A percentile compares a stretch with the other conserved stretches of the same genome.
phyloP scores from a whole-genome alignment of 1,140 invertebrate species.

The Bemisia tabaci region DNA sequence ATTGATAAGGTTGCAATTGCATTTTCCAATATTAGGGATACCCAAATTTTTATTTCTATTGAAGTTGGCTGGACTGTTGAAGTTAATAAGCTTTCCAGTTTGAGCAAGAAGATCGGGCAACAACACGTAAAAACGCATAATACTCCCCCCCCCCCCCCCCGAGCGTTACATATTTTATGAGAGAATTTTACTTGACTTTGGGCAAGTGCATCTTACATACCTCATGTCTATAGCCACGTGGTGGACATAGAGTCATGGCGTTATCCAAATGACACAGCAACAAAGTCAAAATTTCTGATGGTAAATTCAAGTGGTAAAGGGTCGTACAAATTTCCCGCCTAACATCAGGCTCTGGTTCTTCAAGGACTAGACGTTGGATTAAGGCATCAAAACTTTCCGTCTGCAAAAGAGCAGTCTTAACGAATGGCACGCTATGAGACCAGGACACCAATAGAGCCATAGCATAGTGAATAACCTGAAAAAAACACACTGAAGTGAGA shows the following conservation, averaged over 20 bases:
- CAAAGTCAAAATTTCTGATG: conserved; percentile 38
- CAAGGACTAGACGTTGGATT: conserved; percentile 60
- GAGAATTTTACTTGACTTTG: too few species aligned
- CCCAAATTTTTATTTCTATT: too few species aligned
- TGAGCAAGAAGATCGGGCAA: too few species aligned
- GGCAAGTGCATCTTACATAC: too few species aligned
- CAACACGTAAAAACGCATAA: too few species aligned
- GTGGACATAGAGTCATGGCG: background rate
- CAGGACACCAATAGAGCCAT: conserved; percentile 70
- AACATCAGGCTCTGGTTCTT: conserved; percentile 73
- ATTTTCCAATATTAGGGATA: too few species aligned
- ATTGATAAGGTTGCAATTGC: too few species aligned
- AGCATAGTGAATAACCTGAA: conserved; percentile 56
- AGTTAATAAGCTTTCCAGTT: too few species aligned
- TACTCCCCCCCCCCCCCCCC: too few species aligned
- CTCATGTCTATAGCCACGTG: conserved; percentile 1
- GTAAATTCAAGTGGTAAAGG: conserved; percentile 74
- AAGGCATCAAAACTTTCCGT: conserved; percentile 50
- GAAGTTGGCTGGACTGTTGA: too few species aligned
- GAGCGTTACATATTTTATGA: too few species aligned
- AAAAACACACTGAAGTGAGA: background rate
- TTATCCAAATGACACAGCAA: conserved; percentile 52
- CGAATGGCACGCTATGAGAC: conserved; percentile 55
- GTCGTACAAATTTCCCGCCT: conserved; percentile 78
- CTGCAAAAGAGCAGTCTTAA: conserved; percentile 48